Conservation (phyloP, 2,797 vertebrate species). For the Pangasius sanitwongsei region DNA sequence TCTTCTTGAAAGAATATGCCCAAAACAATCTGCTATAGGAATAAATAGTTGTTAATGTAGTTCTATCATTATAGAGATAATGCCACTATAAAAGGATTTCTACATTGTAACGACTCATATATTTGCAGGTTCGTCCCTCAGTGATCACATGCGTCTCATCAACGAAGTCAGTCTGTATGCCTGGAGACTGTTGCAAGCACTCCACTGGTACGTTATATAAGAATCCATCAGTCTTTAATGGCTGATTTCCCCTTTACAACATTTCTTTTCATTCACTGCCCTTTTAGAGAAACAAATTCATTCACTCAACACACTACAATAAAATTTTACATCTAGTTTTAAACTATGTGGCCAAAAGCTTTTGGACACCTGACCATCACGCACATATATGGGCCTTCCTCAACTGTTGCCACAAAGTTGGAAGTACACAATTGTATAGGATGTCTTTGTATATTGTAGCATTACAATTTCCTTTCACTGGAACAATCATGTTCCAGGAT, state of each 20-base stretch:
- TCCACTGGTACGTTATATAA: slow-evolving; percentile 66
- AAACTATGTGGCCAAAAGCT: background rate
- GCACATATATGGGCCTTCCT: background rate
- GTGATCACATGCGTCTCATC: slow-evolving; percentile 80
- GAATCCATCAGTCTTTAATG: background rate
- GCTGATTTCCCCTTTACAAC: background rate
- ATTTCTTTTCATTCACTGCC: background rate
- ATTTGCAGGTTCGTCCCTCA: slow-evolving; percentile 75
- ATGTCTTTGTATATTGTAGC: background rate
- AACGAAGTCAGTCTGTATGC: slow-evolving; percentile 63
- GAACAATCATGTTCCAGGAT: background rate
- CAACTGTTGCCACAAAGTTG: background rate
- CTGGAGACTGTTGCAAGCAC: slow-evolving; percentile 61
- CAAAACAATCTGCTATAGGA: background rate
- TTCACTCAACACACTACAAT: background rate
- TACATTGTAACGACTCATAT: background rate
- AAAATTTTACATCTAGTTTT: background rate
- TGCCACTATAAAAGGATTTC: background rate
- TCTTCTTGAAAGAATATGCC: background rate
- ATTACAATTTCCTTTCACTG: background rate
- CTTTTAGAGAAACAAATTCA: background rate
- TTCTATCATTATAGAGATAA: background rate
- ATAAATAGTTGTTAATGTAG: background rate
- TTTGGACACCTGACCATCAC: slow-evolving; percentile 5
- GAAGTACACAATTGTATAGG: background rate